phyloP scores from a whole-genome alignment of 2,113 vertebrate species.

The Rallus limicola region DNA sequence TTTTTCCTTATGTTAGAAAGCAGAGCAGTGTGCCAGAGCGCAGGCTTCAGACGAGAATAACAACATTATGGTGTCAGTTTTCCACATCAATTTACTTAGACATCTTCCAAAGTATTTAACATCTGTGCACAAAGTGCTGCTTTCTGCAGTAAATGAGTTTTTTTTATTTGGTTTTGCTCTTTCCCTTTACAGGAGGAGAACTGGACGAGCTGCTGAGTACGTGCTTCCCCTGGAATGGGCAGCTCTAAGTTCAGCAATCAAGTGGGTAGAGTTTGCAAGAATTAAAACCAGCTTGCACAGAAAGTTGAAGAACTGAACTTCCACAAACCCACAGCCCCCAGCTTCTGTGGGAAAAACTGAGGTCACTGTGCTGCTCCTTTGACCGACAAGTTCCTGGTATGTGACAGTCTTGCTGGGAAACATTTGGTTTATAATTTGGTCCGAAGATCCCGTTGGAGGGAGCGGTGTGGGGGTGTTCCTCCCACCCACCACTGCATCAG shows the following conservation, averaged over 20 bases:
- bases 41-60: not conserved
- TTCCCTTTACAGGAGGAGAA: not conserved
- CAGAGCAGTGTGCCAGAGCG: not conserved
- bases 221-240: not conserved
- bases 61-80: not conserved
- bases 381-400: not conserved
- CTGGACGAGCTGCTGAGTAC: not conserved
- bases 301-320: not conserved
- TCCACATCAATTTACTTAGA: not conserved
- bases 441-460: fast-evolving
- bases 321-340: not conserved
- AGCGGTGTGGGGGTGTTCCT: not conserved
- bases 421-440: not conserved
- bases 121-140: not conserved
- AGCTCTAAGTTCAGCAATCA: not conserved
- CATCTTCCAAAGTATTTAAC: not conserved
- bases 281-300: not conserved
- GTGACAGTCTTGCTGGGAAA: not conserved
- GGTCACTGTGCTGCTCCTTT: not conserved
- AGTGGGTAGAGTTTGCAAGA: not conserved
- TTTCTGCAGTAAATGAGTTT: not conserved
- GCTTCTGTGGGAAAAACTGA: not conserved
- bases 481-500: fast-evolving
- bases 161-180: not conserved
- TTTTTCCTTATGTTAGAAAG: not conserved